Evolutionary conservation across 2,797 vertebrate genomes (phyloP), one percentile per base, ranked within the genome.

Genomic region (Cirrhinus molitorella): DNA sequence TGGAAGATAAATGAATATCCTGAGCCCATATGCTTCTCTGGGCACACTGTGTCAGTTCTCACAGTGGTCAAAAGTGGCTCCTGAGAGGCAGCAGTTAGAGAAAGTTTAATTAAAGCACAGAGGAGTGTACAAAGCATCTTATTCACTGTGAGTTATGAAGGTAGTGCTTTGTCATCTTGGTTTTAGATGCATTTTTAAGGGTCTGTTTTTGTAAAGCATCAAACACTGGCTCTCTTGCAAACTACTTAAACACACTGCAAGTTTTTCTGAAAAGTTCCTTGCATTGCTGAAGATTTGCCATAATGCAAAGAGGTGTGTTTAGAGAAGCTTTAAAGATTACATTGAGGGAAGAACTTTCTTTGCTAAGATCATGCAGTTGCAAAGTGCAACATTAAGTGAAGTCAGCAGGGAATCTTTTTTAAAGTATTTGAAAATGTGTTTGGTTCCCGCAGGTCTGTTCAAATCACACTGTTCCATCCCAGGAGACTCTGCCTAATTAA

Each of bases 401-500:
- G 83, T 77, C 83, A 37, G 53, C 53, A 25, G 87, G 88, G 79
- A 87, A 71, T 55, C 83, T 65, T 76, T 85, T 87, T 61, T 85
- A 81, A 87, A 80, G 80, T 80, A 70, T 83, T 85, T 85, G 25
- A 72, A 84, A 84, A 80, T 84, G 75, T 66, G 74, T 86, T 82
- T 55, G 78, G 80, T 47, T 53, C 87, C 85, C 76, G 51, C 70
- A 79, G 86, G 77, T 75, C 74, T 85, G 57, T 78, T 73, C 53
- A 82, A 66, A 79, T 81, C 63, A 67, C 61, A 75, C 75, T 63
- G 82, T 45, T 81, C 75, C 12, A 28, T 89, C 83, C 86, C 72
- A 86, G 53, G 72, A 87, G 75, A 70, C 25, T 16, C 67, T 43
- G 40, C 74, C 83, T 89, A 85, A 91, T 92, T 92, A 89, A 91